Evolutionary conservation across 1,140 invertebrate genomes (phyloP).

Genomic region (Caenorhabditis briggsae): DNA sequence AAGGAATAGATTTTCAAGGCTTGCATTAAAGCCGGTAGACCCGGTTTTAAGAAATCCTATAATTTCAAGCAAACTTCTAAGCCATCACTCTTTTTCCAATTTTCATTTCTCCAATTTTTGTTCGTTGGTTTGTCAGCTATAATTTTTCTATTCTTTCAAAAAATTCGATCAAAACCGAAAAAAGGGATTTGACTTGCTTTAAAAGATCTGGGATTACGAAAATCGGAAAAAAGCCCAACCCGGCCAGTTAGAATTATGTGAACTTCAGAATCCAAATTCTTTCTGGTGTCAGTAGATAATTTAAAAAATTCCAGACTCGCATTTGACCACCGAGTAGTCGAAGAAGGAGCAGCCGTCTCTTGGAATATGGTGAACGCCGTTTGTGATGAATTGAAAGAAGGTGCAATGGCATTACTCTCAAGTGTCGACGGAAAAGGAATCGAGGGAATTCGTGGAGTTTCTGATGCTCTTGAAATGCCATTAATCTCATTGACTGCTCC

Average conservation of each 20-base stretch:
- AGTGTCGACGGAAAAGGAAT: slow-evolving; percentile 61
- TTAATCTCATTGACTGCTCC: slow-evolving; percentile 56
- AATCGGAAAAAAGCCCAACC: too few species aligned
- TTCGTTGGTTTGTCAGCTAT: not conserved
- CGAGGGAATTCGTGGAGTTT: slow-evolving; percentile 54
- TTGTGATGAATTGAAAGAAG: slow-evolving; percentile 63
- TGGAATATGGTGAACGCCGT: slow-evolving; percentile 57
- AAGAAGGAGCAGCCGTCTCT: slow-evolving; percentile 55
- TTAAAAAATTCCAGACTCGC: slow-evolving; percentile 53
- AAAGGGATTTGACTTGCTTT: too few species aligned
- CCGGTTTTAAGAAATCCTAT: not conserved
- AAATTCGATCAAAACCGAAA: too few species aligned
- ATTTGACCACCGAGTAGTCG: slow-evolving; percentile 56
- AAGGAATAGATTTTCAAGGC: too few species aligned
- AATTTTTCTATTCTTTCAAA: too few species aligned
- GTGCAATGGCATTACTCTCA: slow-evolving; percentile 60
- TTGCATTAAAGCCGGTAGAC: not conserved
- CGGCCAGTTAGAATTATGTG: too few species aligned
- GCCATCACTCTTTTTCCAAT: too few species aligned
- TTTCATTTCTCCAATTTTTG: too few species aligned
- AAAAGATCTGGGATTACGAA: too few species aligned
- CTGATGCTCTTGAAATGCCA: slow-evolving; percentile 61
- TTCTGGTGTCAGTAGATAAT: not conserved
- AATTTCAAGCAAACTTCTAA: too few species aligned
- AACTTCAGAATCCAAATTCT: not conserved